Base-by-base conservation (phyloP, 2,797 vertebrate species). In the Neostethus bicornis region DNA sequence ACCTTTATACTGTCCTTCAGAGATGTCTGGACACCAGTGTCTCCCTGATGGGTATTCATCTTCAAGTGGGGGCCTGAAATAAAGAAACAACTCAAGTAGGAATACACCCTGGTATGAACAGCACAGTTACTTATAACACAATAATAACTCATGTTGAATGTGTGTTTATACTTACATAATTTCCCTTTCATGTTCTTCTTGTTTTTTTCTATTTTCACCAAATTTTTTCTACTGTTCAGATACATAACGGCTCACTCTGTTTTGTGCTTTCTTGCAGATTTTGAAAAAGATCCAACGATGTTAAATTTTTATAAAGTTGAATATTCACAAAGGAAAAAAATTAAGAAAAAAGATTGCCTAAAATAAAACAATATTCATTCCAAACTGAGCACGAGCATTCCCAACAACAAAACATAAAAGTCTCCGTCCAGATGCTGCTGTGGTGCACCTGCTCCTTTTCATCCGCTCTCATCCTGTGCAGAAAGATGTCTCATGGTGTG, bases 151-250 rank as follows among this genome's bases (percentile, higher is more conserved):
- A 5, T 2, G 21, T 14, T 14, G 13, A 3, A 17, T 45, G 12
- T 17, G 7, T 16, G 9, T 58, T 5, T 13, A 4, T 72, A 89
- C 90, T 90, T 61, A 92, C 90, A 79, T 73, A 65, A 41, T 50
- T 84, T 87, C 26, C 76, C 65, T 57, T 70, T 89, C n/a, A 72
- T 45, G 34, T 57, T 83, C 69, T 48, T 87, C 53, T 80, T 86
- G 23, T 53, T 79, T 56, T 39, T 79, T 24, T 77, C 77, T 7
- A 51, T 51, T 42, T 70, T 79, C 49, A 65, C 42, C 38, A 2
- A 19, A 7, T 71, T 68, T 19, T 61, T 77, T 35, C 50, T 86
- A 50, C 47, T 83, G 52, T 75, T 85, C 17, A 61, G 63, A 81
- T 76, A 85, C 87, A 89, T 89, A n/a, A n/a, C n/a, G n/a, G n/a